Percentiles rank a stretch among this genome's conserved stretches.
Conservation (phyloP, 1,140 invertebrate species). For the Metaphire vulgaris region DNA sequence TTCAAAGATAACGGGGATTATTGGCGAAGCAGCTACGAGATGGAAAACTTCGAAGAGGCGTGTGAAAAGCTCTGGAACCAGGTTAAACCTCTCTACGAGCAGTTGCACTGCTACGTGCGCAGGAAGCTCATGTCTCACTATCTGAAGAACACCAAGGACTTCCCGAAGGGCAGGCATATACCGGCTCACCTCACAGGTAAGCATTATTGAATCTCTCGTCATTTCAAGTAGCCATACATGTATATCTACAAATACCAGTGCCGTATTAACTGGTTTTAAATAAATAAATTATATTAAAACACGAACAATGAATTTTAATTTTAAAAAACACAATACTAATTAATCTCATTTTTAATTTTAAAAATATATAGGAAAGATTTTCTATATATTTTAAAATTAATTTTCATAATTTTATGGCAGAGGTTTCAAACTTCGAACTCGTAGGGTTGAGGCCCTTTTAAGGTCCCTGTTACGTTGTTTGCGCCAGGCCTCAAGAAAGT, state of each 20-base stretch:
- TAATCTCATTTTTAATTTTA: background rate
- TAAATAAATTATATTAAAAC: conserved; percentile 16
- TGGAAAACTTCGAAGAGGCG: conserved; percentile 56
- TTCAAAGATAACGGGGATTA: conserved; percentile 64
- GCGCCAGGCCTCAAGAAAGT: no score
- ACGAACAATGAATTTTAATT: background rate
- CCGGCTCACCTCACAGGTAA: conserved; percentile 59
- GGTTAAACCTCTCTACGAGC: conserved; percentile 76
- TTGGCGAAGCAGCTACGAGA: conserved; percentile 48
- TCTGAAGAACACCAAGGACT: conserved; percentile 34
- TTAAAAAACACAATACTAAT: background rate
- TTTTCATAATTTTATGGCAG: no score
- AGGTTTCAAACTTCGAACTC: no score
- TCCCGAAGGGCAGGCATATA: conserved; percentile 47
- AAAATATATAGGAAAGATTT: no score
- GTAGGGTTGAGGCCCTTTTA: no score
- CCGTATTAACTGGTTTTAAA: background rate
- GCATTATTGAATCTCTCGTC: no score
- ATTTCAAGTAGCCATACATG: no score
- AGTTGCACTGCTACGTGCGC: conserved; percentile 81
- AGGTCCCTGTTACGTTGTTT: no score
- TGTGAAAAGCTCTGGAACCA: conserved; percentile 70
- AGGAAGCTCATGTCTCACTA: conserved; percentile 67
- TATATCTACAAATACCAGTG: background rate
- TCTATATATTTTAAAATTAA: no score